Conservation (phyloP, 2,113 vertebrate genomes). For the Apteryx owenii region DNA sequence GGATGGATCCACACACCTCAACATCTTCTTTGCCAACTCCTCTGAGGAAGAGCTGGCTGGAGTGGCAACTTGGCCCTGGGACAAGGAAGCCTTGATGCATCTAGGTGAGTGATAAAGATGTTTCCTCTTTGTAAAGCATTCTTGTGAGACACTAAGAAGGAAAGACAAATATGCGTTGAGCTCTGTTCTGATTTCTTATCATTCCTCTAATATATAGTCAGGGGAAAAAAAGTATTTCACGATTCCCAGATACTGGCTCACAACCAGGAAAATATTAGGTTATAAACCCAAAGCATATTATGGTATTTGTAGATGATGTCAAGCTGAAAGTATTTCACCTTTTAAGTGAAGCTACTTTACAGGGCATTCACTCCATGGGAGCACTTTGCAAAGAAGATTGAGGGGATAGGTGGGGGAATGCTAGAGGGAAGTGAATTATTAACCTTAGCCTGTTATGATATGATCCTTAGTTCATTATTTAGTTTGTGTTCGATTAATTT, state of each 20-base stretch:
- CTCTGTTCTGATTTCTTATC: constrained; percentile 37
- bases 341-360: constrained; percentile 76
- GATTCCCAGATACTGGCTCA: constrained; percentile 74
- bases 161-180: constrained; percentile 43
- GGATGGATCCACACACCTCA: constrained; percentile 95
- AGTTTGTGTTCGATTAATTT: constrained; percentile 4
- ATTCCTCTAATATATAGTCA: constrained; percentile 70
- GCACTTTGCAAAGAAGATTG: neutral
- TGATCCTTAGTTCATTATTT: neutral
- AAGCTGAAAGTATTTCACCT: constrained; percentile 78
- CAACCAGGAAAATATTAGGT: constrained; percentile 77
- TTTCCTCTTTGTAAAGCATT: constrained; percentile 48
- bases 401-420: constrained; percentile 1
- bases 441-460: neutral
- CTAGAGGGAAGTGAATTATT: constrained; percentile 3
- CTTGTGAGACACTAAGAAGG: constrained; percentile 52
- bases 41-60: constrained; percentile 97
- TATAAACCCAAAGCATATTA: constrained; percentile 81
- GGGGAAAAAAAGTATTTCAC: constrained; percentile 70
- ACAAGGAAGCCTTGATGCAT: constrained; percentile 97
- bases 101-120: constrained; percentile 84
- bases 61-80: constrained; percentile 98
- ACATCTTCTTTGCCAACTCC: constrained; percentile 98
- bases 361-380: constrained; percentile 49
- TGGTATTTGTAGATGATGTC: constrained; percentile 81